Conservation (phyloP, 2,797 vertebrate species). For the Microctenopoma lineatum region DNA sequence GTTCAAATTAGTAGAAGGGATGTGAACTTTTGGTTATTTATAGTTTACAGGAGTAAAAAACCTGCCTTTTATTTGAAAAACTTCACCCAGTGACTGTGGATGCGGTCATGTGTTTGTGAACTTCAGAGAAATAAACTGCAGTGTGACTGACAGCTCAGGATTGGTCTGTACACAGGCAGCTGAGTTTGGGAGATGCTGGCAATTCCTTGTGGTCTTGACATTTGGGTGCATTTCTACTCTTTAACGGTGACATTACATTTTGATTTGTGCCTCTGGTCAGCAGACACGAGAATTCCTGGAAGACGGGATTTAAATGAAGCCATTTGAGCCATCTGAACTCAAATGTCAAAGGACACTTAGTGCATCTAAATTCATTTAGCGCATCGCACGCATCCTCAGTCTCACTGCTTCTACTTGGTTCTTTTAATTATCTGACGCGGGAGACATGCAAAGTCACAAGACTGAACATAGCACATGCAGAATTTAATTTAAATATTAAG, state of each 20-base stretch:
- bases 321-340: slow-evolving; percentile 30
- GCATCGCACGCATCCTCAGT: not conserved
- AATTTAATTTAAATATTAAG: not conserved
- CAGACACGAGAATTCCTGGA: slow-evolving; percentile 27
- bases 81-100: not conserved
- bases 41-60: slow-evolving; percentile 2
- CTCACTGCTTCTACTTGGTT: not conserved
- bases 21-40: slow-evolving; percentile 4
- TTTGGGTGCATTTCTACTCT: slow-evolving; percentile 35
- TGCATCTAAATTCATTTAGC: slow-evolving; percentile 19
- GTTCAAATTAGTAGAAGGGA: slow-evolving; percentile 2
- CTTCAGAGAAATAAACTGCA: slow-evolving; percentile 12
- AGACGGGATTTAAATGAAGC: slow-evolving; percentile 22
- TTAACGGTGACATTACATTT: slow-evolving; percentile 50
- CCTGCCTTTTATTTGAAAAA: slow-evolving; percentile 2
- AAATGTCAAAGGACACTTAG: slow-evolving; percentile 42
- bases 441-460: not conserved
- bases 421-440: not conserved
- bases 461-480: not conserved
- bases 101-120: slow-evolving; percentile 6
- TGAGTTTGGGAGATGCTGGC: slow-evolving; percentile 11
- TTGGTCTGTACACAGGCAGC: slow-evolving; percentile 46
- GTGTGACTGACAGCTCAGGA: slow-evolving; percentile 35
- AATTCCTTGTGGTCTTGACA: slow-evolving; percentile 33
- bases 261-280: slow-evolving; percentile 44